Evolutionary conservation across 2,888 invertebrate species (phyloP), one percentile per base, ranked within the genome.

Genomic region (Aspidiotus rigidus): DNA sequence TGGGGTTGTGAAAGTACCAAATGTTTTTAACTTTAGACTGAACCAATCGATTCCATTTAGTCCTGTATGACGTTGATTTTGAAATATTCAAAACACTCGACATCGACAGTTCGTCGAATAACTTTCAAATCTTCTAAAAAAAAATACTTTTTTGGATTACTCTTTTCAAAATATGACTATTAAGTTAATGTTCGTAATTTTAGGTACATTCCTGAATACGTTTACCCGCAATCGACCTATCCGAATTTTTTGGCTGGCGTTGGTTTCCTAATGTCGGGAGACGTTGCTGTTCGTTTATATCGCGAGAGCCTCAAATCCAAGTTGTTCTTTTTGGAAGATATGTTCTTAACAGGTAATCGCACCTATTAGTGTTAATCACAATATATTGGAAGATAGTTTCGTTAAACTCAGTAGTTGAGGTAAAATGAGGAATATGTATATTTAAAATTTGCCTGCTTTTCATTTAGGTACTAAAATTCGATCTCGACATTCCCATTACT

Each of bases 241-340:
- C 92, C 91, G 5, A 84, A 86, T 74, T 92, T 91, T 77, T 77
- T 91, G 67, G 90, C 90, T 0, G 92, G 92, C 11, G 88, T 89
- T 1, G 89, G 87, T 2, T 92, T 92, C 79, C 82, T 86, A 6
- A 83, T 91, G 81, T 87, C 89, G 1, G 77, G 83, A 1, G 84
- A 85, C 73, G 83, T 88, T 0, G 86, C 86, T 0, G 77, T 77
- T 8, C 84, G 82, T 62, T 79, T 92, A 6, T 89, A 87, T 77
- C 77, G 81, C 55, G 84, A 86, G 2, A 86, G 90, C 0, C 77
- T 89, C 2, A 80, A 79, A 66, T 88, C 86, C 1, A 84, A 86
- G 7, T 80, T 89, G 64, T 83, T 91, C 74, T 89, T 91, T 76
- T 78, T 90, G 54, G 90, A 90, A 77, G 90, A 90, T 76, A 85